Percentiles rank a stretch among this genome's conserved stretches.
Conservation (phyloP, 2,888 invertebrate species). For the Ellobium chinense region DNA sequence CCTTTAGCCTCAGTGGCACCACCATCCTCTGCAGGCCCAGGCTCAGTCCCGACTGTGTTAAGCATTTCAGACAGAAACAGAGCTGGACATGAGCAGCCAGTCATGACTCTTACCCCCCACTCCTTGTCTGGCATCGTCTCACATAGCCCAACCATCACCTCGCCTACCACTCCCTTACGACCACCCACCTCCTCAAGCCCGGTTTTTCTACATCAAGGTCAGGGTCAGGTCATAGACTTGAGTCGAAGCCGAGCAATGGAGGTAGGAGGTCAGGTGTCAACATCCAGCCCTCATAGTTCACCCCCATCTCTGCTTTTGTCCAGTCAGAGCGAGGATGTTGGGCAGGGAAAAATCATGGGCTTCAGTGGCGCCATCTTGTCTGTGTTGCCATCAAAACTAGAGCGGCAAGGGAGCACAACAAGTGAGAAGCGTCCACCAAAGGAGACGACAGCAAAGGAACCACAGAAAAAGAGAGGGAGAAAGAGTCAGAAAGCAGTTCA, state of each 20-base stretch:
- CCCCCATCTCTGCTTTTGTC: neutral
- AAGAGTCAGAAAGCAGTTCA: conserved; percentile 8
- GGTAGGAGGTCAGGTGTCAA: neutral
- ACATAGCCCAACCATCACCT: neutral
- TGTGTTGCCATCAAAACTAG: conserved; percentile 1
- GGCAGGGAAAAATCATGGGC: conserved; percentile 28
- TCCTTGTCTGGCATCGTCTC: neutral
- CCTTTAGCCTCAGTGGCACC: neutral
- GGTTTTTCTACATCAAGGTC: conserved; percentile 27
- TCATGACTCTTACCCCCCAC: neutral
- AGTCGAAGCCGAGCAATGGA: neutral
- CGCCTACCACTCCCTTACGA: neutral
- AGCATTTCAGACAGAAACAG: neutral
- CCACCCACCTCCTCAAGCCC: conserved; percentile 3
- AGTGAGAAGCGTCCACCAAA: conserved; percentile 4
- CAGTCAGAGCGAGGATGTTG: neutral
- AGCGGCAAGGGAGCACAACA: neutral
- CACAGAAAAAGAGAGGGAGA: conserved; percentile 4
- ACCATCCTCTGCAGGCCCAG: neutral
- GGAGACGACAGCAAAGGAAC: neutral
- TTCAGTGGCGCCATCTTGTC: conserved; percentile 44
- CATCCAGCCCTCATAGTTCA: neutral
- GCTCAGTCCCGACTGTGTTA: conserved; percentile 4
- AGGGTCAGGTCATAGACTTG: conserved; percentile 26
- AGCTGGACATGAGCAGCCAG: neutral